Conservation (phyloP, 37 sponge, comb jelly and placozoan species). For the Eunapius fragilis region DNA sequence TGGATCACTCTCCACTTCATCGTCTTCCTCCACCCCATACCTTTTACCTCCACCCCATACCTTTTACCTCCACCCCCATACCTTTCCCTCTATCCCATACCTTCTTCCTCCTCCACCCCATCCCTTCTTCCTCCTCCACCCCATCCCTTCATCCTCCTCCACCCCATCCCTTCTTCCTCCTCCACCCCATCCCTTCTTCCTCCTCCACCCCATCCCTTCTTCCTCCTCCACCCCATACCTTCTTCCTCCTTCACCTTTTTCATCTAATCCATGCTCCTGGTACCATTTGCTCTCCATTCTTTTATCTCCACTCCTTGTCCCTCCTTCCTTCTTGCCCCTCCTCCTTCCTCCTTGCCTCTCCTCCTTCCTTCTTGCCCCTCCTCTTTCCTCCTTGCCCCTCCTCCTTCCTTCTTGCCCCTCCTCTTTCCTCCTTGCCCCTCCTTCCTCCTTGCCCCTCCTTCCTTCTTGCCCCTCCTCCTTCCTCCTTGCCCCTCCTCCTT, state of each 20-base stretch:
- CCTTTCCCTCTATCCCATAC: too few species aligned
- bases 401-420: neutral
- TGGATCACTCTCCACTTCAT: neutral
- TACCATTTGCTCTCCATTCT: too few species aligned
- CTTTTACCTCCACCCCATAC: too few species aligned
- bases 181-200: neutral
- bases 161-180: neutral
- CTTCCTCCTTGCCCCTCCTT: neutral
- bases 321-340: slow-evolving; percentile 42
- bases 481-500: too few species aligned
- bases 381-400: neutral
- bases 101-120: neutral
- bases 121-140: neutral
- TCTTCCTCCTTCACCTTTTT: neutral
- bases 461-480: neutral
- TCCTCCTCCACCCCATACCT: neutral
- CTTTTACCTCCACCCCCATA: too few species aligned
- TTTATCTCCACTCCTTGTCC: neutral
- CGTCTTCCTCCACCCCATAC: too few species aligned
- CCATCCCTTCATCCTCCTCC: neutral
- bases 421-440: neutral
- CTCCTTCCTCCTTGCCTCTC: slow-evolving; percentile 4
- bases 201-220: neutral
- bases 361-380: neutral
- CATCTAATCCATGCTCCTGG: too few species aligned